These are phyloP conservation scores for Pimpla rufipes DNA, from an alignment of 2,888 invertebrate species.

Conservation along the genomic window DNA sequence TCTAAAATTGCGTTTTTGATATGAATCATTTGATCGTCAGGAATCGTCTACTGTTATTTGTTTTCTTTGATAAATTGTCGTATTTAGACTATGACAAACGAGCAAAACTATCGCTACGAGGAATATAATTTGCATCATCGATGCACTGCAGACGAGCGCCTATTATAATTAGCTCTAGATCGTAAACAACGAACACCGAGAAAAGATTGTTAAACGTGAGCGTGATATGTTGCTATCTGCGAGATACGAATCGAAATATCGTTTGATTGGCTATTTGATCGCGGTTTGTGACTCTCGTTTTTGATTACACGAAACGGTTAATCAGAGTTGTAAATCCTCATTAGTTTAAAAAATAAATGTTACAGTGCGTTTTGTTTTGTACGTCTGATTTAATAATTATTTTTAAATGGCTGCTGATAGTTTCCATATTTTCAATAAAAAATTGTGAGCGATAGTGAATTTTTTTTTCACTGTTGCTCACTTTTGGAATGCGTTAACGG, in stretches of 20 bases:
- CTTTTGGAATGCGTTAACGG: too few species aligned
- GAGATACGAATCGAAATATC: slow-evolving; percentile 48
- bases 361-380: too few species aligned
- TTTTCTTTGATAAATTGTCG: slow-evolving; percentile 10
- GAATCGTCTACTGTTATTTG: slow-evolving; percentile 1
- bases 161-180: slow-evolving; percentile 46
- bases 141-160: slow-evolving; percentile 58
- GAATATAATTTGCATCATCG: slow-evolving; percentile 51
- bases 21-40: slow-evolving; percentile 54
- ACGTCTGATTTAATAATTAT: too few species aligned
- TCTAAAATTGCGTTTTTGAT: slow-evolving; percentile 50
- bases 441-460: too few species aligned
- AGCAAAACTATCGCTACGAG: slow-evolving; percentile 28
- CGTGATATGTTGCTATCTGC: slow-evolving; percentile 41
- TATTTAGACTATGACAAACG: slow-evolving; percentile 24
- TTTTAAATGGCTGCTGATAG: too few species aligned
- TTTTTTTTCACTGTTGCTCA: too few species aligned
- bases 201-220: slow-evolving; percentile 39
- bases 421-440: too few species aligned
- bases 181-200: slow-evolving; percentile 64
- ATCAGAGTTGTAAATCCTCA: too few species aligned
- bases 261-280: slow-evolving; percentile 67
- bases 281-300: slow-evolving; percentile 48
- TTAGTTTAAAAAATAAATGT: too few species aligned
- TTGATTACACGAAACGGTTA: slow-evolving; percentile 65